These are phyloP conservation scores for Drosophila borborema DNA, from an alignment of 2,888 invertebrate species.

Conservation along the genomic window DNA sequence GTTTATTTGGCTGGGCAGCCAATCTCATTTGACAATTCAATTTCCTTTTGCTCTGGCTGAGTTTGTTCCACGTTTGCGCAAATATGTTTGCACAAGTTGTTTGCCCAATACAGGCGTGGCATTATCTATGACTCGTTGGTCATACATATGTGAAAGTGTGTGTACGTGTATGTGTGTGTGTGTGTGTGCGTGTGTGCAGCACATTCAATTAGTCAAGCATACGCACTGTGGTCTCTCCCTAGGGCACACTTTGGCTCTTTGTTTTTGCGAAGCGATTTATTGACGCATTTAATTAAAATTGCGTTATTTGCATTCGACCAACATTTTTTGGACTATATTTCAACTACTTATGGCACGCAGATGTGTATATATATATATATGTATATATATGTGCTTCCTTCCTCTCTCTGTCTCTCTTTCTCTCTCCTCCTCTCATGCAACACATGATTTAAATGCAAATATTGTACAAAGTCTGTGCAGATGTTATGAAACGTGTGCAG, in stretches of 20 bases:
- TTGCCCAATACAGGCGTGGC: slow-evolving; percentile 37
- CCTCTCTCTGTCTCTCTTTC: background rate
- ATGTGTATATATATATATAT: background rate
- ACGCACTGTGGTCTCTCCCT: slow-evolving; percentile 46
- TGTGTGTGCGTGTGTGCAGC: slow-evolving; percentile 10
- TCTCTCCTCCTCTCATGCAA: background rate
- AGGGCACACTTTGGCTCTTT: slow-evolving; percentile 40
- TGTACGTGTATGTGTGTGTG: background rate
- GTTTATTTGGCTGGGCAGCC: slow-evolving; percentile 22
- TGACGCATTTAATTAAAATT: slow-evolving; percentile 70
- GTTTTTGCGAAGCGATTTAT: slow-evolving; percentile 57
- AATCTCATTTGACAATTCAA: slow-evolving; percentile 66
- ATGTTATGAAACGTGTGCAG: slow-evolving; percentile 1
- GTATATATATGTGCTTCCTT: background rate
- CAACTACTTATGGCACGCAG: background rate
- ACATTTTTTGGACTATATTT: slow-evolving; percentile 20
- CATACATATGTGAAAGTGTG: slow-evolving; percentile 4
- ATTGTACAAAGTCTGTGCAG: background rate
- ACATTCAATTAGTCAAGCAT: slow-evolving; percentile 71
- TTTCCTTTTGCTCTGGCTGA: slow-evolving; percentile 50
- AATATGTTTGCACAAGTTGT: slow-evolving; percentile 43
- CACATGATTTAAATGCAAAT: slow-evolving; percentile 2
- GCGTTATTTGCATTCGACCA: slow-evolving; percentile 56
- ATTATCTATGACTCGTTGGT: slow-evolving; percentile 49
- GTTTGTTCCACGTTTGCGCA: slow-evolving; percentile 28